Evolutionary conservation across 2,888 invertebrate species (phyloP), one percentile per base, ranked within the genome.

Genomic region (Dyspetes luteomarginatus): DNA sequence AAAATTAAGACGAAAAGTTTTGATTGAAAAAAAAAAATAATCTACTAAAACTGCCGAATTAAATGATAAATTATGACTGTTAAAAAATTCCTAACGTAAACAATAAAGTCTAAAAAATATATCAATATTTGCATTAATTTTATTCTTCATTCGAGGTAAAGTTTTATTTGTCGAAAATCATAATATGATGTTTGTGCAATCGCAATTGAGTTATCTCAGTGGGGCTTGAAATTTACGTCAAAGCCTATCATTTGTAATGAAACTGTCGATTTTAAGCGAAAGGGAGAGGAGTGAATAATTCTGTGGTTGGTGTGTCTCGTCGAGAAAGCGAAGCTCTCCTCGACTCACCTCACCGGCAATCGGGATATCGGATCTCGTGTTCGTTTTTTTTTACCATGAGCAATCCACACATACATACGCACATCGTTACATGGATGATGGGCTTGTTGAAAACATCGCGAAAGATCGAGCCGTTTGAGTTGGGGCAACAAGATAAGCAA

Each of bases 321-420:
- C 58, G 79, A 62, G 75, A 58, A 71, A 75, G 79, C 71, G 79
- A 80, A 75, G 75, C 75, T 75, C 36, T 26, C 41, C 69, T 75
- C 69, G 30, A 41, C 45, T 50, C 50, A 30, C 28, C 26, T 22
- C 17, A 28, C 22, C 9, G 55, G 69, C 28, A 75, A 80, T 80
- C 79, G 65, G 43, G 56, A 74, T 50, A 75, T 74, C 64, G 71
- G 71, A 80, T 80, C 79, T 75, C 50, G 30, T 52, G 24, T 19
- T 52, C 64, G 50, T 65, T 26, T 60, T 50, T 24, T 24, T 55
- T 68, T 43, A 43, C 30, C n/a, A n/a, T n/a, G n/a, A n/a, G n/a
- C n/a, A n/a, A n/a, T n/a, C n/a, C n/a, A 24, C 15, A 43, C 71
- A 36, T 22, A 58, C 36, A 9, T n/a, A 17, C 52, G 19, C 58